phyloP scores from a whole-genome alignment of 2,888 invertebrate species.

The Aricia artaxerxes region DNA sequence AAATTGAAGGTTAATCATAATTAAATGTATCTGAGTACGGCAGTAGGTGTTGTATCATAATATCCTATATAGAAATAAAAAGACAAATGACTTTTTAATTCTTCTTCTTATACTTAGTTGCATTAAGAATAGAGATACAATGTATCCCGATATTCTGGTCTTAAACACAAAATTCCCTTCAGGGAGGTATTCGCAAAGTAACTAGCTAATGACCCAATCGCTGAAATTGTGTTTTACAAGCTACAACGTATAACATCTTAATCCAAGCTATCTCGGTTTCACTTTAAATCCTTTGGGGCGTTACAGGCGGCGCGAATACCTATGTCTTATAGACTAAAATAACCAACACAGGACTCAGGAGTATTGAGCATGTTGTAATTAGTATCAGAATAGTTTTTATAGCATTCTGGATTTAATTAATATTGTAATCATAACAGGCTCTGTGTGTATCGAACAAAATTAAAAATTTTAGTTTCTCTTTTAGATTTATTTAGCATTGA shows the following conservation, averaged over 20 bases:
- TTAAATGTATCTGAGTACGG: no score
- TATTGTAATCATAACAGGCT: no score
- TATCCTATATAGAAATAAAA: no score
- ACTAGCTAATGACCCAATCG: conserved; percentile 17
- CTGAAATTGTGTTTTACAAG: conserved; percentile 14
- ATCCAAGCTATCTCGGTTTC: conserved; percentile 18
- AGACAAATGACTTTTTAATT: no score
- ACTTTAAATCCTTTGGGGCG: conserved; percentile 5
- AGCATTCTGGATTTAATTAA: background rate
- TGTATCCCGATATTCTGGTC: no score
- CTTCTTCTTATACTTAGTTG: no score
- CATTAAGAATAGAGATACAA: no score
- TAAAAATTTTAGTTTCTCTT: no score
- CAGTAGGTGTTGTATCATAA: no score
- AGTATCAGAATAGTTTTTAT: background rate
- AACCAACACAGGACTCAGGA: background rate
- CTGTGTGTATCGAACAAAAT: no score
- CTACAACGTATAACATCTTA: conserved; percentile 6
- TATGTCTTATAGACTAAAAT: background rate
- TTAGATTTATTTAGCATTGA: no score
- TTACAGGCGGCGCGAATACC: background rate
- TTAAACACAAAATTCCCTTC: background rate
- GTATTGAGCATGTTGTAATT: background rate
- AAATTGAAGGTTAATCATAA: no score
- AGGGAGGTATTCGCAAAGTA: background rate